Evolutionary conservation across 2,797 vertebrate species (phyloP), one percentile per base, ranked within the genome.

Genomic region (Bucorvus abyssinicus): DNA sequence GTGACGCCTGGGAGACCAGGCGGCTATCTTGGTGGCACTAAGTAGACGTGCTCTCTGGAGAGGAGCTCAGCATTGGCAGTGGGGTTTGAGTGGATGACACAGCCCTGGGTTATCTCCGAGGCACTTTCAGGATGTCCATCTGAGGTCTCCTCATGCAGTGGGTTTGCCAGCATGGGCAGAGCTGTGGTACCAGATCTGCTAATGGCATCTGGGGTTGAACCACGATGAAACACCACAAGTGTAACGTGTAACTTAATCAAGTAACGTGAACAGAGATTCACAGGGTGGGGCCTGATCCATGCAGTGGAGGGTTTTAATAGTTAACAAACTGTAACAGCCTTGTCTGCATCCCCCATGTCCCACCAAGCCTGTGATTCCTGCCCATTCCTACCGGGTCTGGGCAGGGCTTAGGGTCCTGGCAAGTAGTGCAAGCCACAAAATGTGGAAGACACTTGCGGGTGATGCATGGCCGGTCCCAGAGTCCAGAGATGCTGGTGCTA

Each of bases 301-400:
- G 3, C 15, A 2, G 15, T 79, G 77, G 45, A 79, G 45, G 10
- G 14, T 24, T 94, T 84, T 34, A 89, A 12, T 14, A 13, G 19
- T 67, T 91, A 17, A 6, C 6, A 44, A 77, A 27, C 47, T 77
- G 15, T 47, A 80, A 32, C 4, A 60, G 14, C n/a, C 19, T 55
- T 63, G 15, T 4, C 64, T 94, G 30, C 27, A 36, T 10, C 27
- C 1, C 5, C 15, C 0, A 0, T 4, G 3, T 44, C 55, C 44
- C 60, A 70, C 17, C 9, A 16, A 55, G 30, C 13, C 30, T 34
- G 55, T 36, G 13, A 44, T 44, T 61, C 63, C 63, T 82, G 47
- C 59, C 8, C 6, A 1, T 69, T 90, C 59, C 44, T 71, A 0
- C 10, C 40, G n/a, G 9, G 29, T 19, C 30, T 85, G 52, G 30